phyloP scores from a whole-genome alignment of 2,113 vertebrate species.

The Cyrtonyx montezumae region DNA sequence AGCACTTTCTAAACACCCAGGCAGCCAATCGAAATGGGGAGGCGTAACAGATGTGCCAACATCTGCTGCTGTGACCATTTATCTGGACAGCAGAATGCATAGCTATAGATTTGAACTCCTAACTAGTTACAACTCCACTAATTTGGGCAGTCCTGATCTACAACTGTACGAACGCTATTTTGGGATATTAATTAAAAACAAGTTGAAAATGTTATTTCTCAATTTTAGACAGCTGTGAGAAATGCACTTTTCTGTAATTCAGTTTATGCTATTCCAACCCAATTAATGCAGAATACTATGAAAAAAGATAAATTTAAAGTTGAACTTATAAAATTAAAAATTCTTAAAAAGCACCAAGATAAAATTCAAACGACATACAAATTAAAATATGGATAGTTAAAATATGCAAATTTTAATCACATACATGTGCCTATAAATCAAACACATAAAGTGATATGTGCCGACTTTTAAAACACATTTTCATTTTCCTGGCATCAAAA shows the following conservation, averaged over 20 bases:
- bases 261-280: not conserved
- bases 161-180: slow-evolving; percentile 15
- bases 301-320: slow-evolving; percentile 9
- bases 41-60: slow-evolving; percentile 62
- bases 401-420: not conserved
- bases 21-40: slow-evolving; percentile 32
- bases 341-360: not conserved
- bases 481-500: slow-evolving; percentile 44
- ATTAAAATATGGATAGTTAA: not conserved
- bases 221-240: slow-evolving; percentile 9
- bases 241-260: not conserved
- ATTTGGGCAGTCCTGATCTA: slow-evolving; percentile 2
- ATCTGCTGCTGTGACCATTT: slow-evolving; percentile 54
- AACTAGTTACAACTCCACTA: not conserved
- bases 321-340: not conserved
- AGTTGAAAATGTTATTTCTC: slow-evolving; percentile 9
- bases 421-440: slow-evolving; percentile 25
- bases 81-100: slow-evolving; percentile 19
- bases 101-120: slow-evolving; percentile 11
- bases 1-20: slow-evolving; percentile 50
- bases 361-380: not conserved
- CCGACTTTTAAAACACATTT: slow-evolving; percentile 31
- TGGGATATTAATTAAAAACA: slow-evolving; percentile 48
- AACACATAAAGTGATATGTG: not conserved
- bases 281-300: not conserved